phyloP scores from a whole-genome alignment of 2,888 invertebrate species.

The Orthonevra nobilis region DNA sequence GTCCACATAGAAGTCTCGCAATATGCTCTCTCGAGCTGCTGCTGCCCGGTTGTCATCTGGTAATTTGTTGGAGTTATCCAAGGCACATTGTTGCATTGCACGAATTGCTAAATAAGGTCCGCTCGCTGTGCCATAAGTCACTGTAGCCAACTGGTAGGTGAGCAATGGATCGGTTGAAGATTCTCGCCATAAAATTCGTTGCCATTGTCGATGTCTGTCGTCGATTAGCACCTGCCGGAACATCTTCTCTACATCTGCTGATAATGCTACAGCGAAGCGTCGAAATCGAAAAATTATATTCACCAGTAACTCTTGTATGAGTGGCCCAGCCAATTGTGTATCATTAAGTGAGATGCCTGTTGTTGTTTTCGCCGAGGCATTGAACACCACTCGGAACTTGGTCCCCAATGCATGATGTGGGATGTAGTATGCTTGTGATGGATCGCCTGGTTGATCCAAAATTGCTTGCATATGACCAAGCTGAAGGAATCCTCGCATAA shows the following conservation, averaged over 20 bases:
- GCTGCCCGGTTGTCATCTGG: no score
- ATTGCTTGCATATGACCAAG: slow-evolving; percentile 2
- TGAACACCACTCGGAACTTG: slow-evolving; percentile 24
- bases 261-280: background rate
- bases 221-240: slow-evolving; percentile 7
- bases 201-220: background rate
- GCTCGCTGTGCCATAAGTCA: slow-evolving; percentile 7
- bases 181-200: slow-evolving; percentile 9
- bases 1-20: no score
- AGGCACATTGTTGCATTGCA: background rate
- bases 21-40: no score
- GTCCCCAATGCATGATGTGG: slow-evolving; percentile 38
- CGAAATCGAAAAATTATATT: background rate
- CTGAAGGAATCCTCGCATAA: background rate
- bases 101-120: slow-evolving; percentile 14
- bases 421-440: slow-evolving; percentile 10
- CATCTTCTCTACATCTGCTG: slow-evolving; percentile 12
- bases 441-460: background rate
- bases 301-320: slow-evolving; percentile 7
- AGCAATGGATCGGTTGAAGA: background rate
- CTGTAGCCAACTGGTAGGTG: slow-evolving; percentile 2
- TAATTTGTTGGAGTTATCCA: no score
- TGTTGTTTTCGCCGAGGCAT: slow-evolving; percentile 21
- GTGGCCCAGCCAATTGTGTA: background rate
- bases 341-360: slow-evolving; percentile 12